A percentile compares a stretch with the other conserved stretches of the same genome.
phyloP scores from a whole-genome alignment of 2,113 vertebrate genomes.

The Dendropsophus ebraccatus region DNA sequence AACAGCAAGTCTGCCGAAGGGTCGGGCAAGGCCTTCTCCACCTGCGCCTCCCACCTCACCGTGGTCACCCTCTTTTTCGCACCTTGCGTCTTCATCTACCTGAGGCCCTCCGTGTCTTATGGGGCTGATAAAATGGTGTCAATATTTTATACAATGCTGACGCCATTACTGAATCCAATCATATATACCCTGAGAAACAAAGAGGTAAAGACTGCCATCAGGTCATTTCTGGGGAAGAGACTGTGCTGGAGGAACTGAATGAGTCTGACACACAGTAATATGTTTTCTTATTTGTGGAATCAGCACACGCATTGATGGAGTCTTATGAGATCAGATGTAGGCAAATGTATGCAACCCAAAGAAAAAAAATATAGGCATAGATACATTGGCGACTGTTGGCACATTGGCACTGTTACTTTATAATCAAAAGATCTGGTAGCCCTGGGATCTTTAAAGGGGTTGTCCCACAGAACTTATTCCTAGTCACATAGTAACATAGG shows the following conservation, averaged over 20 bases:
- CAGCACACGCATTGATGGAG: too few species aligned
- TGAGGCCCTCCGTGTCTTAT: slow-evolving; percentile 44
- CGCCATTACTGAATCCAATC: slow-evolving; percentile 47
- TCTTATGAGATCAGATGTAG: too few species aligned
- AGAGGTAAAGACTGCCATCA: slow-evolving; percentile 42
- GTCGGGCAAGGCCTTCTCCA: slow-evolving; percentile 43
- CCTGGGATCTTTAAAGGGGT: too few species aligned
- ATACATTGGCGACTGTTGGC: too few species aligned
- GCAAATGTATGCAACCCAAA: too few species aligned
- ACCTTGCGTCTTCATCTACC: slow-evolving; percentile 47
- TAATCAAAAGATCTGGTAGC: too few species aligned
- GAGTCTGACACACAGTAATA: neutral
- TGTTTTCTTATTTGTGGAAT: neutral
- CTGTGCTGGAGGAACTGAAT: neutral
- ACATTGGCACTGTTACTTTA: too few species aligned
- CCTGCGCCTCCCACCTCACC: slow-evolving; percentile 43
- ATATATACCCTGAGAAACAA: slow-evolving; percentile 54
- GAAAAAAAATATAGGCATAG: too few species aligned
- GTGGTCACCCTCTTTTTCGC: slow-evolving; percentile 52
- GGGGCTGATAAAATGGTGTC: slow-evolving; percentile 46
- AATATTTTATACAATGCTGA: slow-evolving; percentile 47
- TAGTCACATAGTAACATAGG: too few species aligned
- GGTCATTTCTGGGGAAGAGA: slow-evolving; percentile 23
- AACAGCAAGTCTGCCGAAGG: slow-evolving; percentile 24
- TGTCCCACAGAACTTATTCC: too few species aligned